Percentiles rank a stretch among this genome's conserved stretches.
Conservation (phyloP, 2,888 invertebrate genomes). For the Ennomos fuscantarius region DNA sequence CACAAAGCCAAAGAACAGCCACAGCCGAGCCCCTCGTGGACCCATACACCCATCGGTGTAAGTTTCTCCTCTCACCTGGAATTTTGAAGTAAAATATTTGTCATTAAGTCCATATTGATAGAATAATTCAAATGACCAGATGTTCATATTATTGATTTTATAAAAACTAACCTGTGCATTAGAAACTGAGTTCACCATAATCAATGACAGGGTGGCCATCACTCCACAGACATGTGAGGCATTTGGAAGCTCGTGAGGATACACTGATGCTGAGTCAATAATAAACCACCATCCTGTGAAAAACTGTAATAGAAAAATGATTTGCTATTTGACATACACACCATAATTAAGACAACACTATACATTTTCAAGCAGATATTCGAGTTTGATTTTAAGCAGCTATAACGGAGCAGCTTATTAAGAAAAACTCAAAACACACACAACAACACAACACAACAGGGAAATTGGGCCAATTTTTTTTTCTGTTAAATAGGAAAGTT, state of each 20-base stretch:
- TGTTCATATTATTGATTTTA: not conserved
- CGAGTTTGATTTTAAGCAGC: no score
- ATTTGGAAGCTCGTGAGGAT: constrained; percentile 89
- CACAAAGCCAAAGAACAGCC: constrained; percentile 98
- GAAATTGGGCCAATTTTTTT: no score
- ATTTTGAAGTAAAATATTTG: constrained; percentile 20
- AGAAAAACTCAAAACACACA: constrained; percentile 10
- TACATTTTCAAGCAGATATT: no score
- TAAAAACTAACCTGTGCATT: constrained; percentile 90
- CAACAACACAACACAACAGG: no score
- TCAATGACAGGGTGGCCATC: constrained; percentile 95
- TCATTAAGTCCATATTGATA: no score
- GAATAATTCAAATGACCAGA: not conserved
- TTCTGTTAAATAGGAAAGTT: no score
- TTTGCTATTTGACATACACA: no score
- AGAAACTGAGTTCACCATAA: constrained; percentile 99
- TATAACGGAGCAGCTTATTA: no score
- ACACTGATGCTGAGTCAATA: constrained; percentile 95
- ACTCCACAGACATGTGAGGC: constrained; percentile 97
- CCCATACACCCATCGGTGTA: constrained; percentile 94
- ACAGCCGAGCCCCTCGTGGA: constrained; percentile 94
- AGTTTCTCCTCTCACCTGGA: constrained; percentile 90
- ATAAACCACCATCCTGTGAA: constrained; percentile 99
- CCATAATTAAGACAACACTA: no score
- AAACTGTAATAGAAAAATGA: constrained; percentile 86